These are phyloP conservation scores for Aphidius ervi DNA, from an alignment of 1,140 invertebrate genomes.

Conservation along the genomic window DNA sequence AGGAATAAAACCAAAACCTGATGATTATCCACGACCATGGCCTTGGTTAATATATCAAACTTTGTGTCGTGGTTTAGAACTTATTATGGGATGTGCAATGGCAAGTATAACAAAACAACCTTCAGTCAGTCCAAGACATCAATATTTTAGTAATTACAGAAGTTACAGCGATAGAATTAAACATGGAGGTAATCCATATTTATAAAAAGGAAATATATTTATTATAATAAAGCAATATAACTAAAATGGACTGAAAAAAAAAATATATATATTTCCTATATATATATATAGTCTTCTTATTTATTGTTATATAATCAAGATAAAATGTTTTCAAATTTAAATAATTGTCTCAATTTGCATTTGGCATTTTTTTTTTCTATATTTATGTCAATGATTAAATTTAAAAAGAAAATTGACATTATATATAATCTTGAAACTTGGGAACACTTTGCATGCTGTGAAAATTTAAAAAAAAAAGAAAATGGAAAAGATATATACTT, in stretches of 20 bases:
- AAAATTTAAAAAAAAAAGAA: conserved; percentile 5
- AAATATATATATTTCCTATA: conserved; percentile 22
- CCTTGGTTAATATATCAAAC: conserved; percentile 60
- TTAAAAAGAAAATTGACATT: neutral
- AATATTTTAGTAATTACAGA: conserved; percentile 50
- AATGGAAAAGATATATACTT: neutral
- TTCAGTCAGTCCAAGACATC: conserved; percentile 54
- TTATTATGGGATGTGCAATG: conserved; percentile 58
- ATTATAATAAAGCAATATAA: conserved; percentile 18
- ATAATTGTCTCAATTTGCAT: conserved; percentile 6
- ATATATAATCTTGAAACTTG: conserved; percentile 9
- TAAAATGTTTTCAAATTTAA: neutral
- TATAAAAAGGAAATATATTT: conserved; percentile 40
- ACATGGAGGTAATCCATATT: conserved; percentile 49
- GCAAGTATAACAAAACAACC: conserved; percentile 62
- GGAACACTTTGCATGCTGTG: conserved; percentile 12
- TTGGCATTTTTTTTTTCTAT: neutral
- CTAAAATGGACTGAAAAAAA: conserved; percentile 1
- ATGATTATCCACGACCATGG: conserved; percentile 44
- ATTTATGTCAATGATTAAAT: neutral
- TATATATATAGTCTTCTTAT: no score
- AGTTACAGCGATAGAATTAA: conserved; percentile 53
- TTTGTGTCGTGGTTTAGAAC: conserved; percentile 52
- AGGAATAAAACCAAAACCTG: conserved; percentile 25
- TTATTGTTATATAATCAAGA: no score